Evolutionary conservation across 1,140 invertebrate species (phyloP).

Genomic region (Zaprionus capensis): DNA sequence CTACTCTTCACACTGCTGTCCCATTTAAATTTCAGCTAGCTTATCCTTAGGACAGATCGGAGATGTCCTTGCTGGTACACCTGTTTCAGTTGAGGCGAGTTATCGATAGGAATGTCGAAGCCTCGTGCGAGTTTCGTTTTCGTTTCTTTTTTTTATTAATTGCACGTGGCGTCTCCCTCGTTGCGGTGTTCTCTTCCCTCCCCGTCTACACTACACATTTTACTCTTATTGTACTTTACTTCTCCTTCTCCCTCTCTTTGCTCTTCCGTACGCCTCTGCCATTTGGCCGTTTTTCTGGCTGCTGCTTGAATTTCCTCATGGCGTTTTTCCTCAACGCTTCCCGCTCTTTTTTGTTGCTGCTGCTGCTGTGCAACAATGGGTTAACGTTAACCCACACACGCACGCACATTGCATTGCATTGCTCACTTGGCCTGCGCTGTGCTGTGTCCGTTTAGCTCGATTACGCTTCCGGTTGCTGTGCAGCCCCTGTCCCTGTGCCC

Average conservation of each 20-base stretch:
- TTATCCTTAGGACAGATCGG: not conserved
- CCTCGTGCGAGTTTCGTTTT: constrained; percentile 3
- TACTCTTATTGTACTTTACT: not conserved
- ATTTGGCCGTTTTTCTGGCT: constrained; percentile 50
- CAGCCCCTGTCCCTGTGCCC: constrained; percentile 17
- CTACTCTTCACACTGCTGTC: not conserved
- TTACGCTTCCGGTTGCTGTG: constrained; percentile 74
- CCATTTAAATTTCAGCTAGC: not conserved
- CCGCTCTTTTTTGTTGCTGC: constrained; percentile 62
- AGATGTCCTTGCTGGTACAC: constrained; percentile 1
- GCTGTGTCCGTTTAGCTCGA: constrained; percentile 72
- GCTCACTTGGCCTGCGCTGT: constrained; percentile 61
- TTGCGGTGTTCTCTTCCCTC: not conserved
- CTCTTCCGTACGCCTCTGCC: constrained; percentile 23
- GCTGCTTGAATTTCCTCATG: constrained; percentile 64
- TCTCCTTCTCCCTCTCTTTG: not conserved
- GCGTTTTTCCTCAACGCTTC: constrained; percentile 74
- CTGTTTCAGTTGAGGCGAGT: not conserved
- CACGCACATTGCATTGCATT: constrained; percentile 44
- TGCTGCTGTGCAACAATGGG: constrained; percentile 30
- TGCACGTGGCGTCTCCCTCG: not conserved
- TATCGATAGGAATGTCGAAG: constrained; percentile 7
- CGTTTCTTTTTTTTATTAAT: constrained; percentile 5
- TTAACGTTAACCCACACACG: constrained; percentile 49
- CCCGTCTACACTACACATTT: too few relatives aligned